Evolutionary conservation across 2,888 invertebrate genomes (phyloP).

Genomic region (Drosophila rubida): DNA sequence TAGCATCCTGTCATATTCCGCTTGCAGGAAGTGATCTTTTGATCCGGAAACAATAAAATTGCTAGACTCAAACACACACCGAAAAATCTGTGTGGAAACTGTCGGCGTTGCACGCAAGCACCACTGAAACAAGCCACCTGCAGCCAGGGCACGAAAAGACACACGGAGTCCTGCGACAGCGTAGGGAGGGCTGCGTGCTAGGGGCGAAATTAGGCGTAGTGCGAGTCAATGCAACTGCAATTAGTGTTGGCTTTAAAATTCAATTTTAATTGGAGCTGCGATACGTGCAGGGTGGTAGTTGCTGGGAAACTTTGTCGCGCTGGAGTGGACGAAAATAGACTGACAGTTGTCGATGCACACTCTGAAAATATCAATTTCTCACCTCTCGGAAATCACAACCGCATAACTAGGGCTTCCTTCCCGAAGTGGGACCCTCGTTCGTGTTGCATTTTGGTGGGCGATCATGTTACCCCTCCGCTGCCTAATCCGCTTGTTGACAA

Average conservation of each 20-base stretch:
- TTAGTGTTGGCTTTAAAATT: slow-evolving; percentile 72
- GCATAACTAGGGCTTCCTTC: slow-evolving; percentile 61
- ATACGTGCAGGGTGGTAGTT: slow-evolving; percentile 42
- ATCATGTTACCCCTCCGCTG: slow-evolving; percentile 67
- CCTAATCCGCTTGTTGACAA: slow-evolving; percentile 77
- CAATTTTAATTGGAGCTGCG: slow-evolving; percentile 67
- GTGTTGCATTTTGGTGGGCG: slow-evolving; percentile 35
- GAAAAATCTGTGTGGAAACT: slow-evolving; percentile 73
- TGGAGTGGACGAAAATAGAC: slow-evolving; percentile 50
- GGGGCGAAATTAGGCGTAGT: slow-evolving; percentile 47
- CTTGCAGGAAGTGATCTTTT: slow-evolving; percentile 83
- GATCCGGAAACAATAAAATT: slow-evolving; percentile 84
- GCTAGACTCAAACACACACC: slow-evolving; percentile 46
- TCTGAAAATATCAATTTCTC: slow-evolving; percentile 64
- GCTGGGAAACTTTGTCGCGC: slow-evolving; percentile 51
- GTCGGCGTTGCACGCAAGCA: slow-evolving; percentile 61
- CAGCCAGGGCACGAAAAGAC: slow-evolving; percentile 54
- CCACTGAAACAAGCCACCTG: slow-evolving; percentile 78
- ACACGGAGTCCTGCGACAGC: slow-evolving; percentile 23
- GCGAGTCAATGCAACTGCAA: slow-evolving; percentile 50
- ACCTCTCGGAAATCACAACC: slow-evolving; percentile 62
- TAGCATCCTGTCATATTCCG: slow-evolving; percentile 79
- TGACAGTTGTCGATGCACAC: slow-evolving; percentile 73
- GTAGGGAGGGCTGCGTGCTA: slow-evolving; percentile 18
- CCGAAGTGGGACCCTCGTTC: slow-evolving; percentile 21